Evolutionary conservation across 2,797 vertebrate genomes (phyloP), one percentile per base, ranked within the genome.

Genomic region (Spinus olivaceus): DNA sequence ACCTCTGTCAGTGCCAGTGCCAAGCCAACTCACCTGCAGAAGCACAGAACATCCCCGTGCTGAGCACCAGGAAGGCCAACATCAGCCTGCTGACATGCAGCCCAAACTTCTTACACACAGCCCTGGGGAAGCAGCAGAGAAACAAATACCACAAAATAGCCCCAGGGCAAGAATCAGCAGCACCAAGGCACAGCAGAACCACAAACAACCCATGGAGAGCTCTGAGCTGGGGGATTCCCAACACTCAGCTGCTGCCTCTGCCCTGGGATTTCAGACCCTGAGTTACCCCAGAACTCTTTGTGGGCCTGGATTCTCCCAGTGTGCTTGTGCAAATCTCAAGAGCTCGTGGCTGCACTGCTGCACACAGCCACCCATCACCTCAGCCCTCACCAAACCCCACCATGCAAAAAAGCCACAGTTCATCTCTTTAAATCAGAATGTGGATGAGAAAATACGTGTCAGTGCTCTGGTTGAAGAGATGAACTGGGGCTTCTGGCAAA

Each of bases 41-140:
- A 10, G 99, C 99, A 96, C 98, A 99, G 97, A 99, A 99, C 99
- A 99, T 99, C 81, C 99, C 99, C 0, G 99, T 99, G 95, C 99
- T 99, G 94, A 99, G 98, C 70, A 99, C 99, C 9, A 99, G 98
- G 96, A 99, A 99, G 6, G 99, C 99, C 95, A 99, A 93, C 99
- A 99, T 99, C 92, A 99, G 97, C 25, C 99, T 98, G 53, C 99
- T 99, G 66, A 99, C 99, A 3, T 99, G 99, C 50, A 99, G 98
- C 74, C 99, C 99, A 96, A 99, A 99, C 96, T 99, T 99, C 98
- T 99, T 99, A 97, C 99, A 99, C 77, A 99, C 99, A 5, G 99
- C 99, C 98, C 99, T 99, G 59, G 51, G 66, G 76, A 63, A 92
- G 50, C 56, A 95, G 89, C 59, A 95, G 74, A 90, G 33, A 37